phyloP scores from a whole-genome alignment of 2,113 vertebrate genomes.

The Pseudonaja textilis region DNA sequence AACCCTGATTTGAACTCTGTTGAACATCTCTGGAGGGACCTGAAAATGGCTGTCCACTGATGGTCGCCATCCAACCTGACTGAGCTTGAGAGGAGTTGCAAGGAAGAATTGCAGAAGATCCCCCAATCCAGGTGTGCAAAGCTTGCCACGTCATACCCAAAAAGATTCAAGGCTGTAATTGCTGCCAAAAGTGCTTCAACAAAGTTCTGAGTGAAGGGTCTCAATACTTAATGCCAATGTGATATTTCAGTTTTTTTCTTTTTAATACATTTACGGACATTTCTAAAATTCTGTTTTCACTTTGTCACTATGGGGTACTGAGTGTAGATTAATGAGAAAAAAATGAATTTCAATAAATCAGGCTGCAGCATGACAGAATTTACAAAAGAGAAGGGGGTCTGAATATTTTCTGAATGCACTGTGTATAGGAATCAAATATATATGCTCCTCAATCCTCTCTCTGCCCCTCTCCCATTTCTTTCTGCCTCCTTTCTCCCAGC shows the following conservation, averaged over 20 bases:
- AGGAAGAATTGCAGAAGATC: background rate
- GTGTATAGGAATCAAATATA: background rate
- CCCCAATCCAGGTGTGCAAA: background rate
- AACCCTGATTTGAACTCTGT: background rate
- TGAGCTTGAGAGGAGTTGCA: background rate
- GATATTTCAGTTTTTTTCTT: background rate
- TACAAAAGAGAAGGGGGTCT: background rate
- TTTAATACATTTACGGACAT: background rate
- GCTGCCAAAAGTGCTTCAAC: background rate
- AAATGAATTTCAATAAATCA: background rate
- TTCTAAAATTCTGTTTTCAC: background rate
- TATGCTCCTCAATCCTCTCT: slow-evolving; percentile 11
- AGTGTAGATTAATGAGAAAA: background rate
- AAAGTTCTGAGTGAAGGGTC: background rate
- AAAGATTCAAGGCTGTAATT: background rate
- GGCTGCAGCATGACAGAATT: background rate
- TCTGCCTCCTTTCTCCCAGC: background rate
- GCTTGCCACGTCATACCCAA: background rate
- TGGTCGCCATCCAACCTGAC: background rate
- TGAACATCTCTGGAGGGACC: background rate
- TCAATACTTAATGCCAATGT: background rate
- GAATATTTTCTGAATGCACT: background rate
- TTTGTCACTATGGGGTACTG: background rate
- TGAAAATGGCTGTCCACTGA: background rate
- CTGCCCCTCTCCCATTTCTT: background rate